Evolutionary conservation across 1,140 invertebrate genomes (phyloP), one percentile per base, ranked within the genome.

Genomic region (Ptiloglossa arizonensis): DNA sequence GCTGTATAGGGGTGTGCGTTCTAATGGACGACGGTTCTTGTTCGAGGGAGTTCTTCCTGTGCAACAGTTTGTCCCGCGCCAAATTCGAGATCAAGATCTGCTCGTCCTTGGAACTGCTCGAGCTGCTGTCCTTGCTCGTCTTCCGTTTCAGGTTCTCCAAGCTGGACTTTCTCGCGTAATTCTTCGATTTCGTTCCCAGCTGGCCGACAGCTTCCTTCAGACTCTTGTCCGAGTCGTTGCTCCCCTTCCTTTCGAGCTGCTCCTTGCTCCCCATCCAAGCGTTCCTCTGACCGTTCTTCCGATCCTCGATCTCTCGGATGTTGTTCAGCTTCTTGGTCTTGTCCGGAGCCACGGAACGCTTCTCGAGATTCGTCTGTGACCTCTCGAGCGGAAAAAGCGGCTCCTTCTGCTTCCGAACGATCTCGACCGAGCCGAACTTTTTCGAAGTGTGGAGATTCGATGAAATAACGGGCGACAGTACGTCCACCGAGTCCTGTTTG

Each of bases 41-140:
- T 2, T 90, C 86, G 5, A 87, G 24, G 0, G 85, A 88, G n/a
- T 79, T 85, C 60, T 88, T 85, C 17, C 89, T 87, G 5, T 77
- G 69, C 27, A 62, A 9, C 1, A 82, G 4, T 46, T 74, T 85
- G 8, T 86, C 83, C 1, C 80, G 75, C 19, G 78, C 22, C 22
- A 83, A 72, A 22, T 50, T 81, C 11, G 86, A 80, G 1, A 86
- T 82, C 13, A 80, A 29, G 15, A 87, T 80, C 41, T 83, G 83
- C 50, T 90, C 89, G n/a, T 90, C 90, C 44, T 87, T 90, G 2
- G 88, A 90, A 27, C 87, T 90, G 41, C 88, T 89, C 4, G 88
- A 89, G 32, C 89, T 89, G 27, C 89, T 89, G 54, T 90, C 90
- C 22, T 89, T 90, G 59, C 90, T 91, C 1, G 87, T 89, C 41